A percentile compares a stretch with the other conserved stretches of the same genome.
Evolutionary conservation across 2,888 invertebrate species (phyloP).

Genomic region (Ditula angustiorana): DNA sequence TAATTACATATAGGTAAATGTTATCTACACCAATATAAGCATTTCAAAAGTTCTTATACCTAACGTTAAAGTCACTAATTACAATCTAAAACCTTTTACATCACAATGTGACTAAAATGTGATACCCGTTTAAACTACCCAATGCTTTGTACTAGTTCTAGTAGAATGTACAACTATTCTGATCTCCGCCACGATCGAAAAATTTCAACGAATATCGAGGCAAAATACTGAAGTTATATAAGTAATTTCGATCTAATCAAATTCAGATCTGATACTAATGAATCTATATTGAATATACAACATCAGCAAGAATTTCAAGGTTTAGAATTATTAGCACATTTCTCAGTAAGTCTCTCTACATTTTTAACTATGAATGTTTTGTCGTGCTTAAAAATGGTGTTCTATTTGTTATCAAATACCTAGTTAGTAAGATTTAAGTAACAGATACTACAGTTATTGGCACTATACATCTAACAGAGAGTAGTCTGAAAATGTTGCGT

Average conservation of each 20-base stretch:
- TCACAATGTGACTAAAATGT: conserved; percentile 74
- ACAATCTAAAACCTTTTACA: conserved; percentile 50
- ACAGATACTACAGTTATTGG: conserved; percentile 85
- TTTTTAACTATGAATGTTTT: conserved; percentile 86
- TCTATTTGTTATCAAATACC: conserved; percentile 86
- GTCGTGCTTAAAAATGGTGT: conserved; percentile 86
- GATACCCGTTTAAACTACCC: conserved; percentile 73
- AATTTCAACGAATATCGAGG: conserved; percentile 76
- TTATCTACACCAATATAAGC: conserved; percentile 70
- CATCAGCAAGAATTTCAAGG: conserved; percentile 73
- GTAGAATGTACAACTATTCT: conserved; percentile 67
- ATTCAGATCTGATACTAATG: conserved; percentile 77
- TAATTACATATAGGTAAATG: conserved; percentile 73
- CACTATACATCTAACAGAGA: conserved; percentile 73
- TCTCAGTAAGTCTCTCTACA: conserved; percentile 86
- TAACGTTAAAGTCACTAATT: conserved; percentile 60
- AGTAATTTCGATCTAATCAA: conserved; percentile 53
- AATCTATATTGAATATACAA: conserved; percentile 65
- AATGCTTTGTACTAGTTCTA: conserved; percentile 77
- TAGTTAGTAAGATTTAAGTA: conserved; percentile 83
- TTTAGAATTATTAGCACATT: conserved; percentile 86
- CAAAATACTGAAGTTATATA: conserved; percentile 43
- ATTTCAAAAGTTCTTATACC: conserved; percentile 67
- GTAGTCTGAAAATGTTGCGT: conserved; percentile 56
- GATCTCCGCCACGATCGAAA: conserved; percentile 80